phyloP scores from a whole-genome alignment of 2,797 vertebrate genomes.

The Thalassophryne amazonica region DNA sequence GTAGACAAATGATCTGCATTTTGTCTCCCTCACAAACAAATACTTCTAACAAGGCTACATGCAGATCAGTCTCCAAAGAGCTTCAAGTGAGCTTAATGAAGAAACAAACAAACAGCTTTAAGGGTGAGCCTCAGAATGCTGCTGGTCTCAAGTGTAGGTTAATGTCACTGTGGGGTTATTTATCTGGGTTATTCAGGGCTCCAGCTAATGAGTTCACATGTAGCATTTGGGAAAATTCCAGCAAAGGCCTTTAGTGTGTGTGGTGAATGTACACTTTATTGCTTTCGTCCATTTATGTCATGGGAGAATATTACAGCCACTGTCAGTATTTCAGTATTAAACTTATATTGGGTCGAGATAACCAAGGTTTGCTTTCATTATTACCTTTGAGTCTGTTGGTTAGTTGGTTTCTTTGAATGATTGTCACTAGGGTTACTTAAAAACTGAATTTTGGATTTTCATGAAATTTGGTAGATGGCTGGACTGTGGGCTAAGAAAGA shows the following conservation, averaged over 20 bases:
- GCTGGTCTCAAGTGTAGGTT: slow-evolving; percentile 66
- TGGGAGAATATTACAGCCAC: slow-evolving; percentile 3
- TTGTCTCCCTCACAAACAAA: slow-evolving; percentile 43
- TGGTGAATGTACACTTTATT: slow-evolving; percentile 34
- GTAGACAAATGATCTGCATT: slow-evolving; percentile 16
- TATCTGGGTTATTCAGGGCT: slow-evolving; percentile 65
- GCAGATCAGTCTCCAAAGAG: slow-evolving; percentile 59
- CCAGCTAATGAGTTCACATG: slow-evolving; percentile 49
- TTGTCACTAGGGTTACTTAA: too few relatives aligned
- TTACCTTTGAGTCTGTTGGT: too few relatives aligned
- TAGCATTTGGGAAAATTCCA: slow-evolving; percentile 37
- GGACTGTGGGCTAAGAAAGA: too few relatives aligned
- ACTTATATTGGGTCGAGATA: neutral
- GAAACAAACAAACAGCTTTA: slow-evolving; percentile 68
- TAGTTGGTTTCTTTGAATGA: too few relatives aligned
- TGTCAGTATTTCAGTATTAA: slow-evolving; percentile 11
- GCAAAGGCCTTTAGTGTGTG: slow-evolving; percentile 28
- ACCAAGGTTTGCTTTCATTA: slow-evolving; percentile 8
- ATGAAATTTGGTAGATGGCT: too few relatives aligned
- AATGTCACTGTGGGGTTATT: slow-evolving; percentile 55
- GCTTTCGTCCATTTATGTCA: slow-evolving; percentile 31
- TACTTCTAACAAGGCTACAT: slow-evolving; percentile 31
- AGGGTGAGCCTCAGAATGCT: slow-evolving; percentile 51
- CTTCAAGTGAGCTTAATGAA: slow-evolving; percentile 69
- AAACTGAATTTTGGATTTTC: too few relatives aligned